Evolutionary conservation across 1,140 invertebrate species (phyloP).

Genomic region (Bemisia tabaci): DNA sequence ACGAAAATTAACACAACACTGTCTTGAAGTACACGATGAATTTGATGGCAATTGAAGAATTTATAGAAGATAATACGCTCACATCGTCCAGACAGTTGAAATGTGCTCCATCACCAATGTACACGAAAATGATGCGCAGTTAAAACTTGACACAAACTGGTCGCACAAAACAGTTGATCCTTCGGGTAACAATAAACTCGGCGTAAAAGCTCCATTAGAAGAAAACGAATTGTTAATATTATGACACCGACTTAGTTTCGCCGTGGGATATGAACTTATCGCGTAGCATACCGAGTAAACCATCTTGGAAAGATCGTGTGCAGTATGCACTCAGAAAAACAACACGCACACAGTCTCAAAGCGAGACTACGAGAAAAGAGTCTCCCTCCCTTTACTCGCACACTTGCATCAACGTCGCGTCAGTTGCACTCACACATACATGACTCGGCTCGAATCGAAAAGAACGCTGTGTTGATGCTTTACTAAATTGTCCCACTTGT

Average conservation of each 20-base stretch:
- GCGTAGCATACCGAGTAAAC: background rate
- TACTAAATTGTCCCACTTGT: too few species aligned
- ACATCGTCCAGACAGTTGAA: background rate
- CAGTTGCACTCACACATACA: too few species aligned
- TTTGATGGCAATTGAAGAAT: background rate
- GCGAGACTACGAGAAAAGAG: too few species aligned
- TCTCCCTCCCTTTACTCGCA: too few species aligned
- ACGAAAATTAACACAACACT: background rate
- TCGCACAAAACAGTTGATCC: background rate
- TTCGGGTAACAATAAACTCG: background rate
- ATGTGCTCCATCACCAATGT: background rate
- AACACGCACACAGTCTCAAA: too few species aligned
- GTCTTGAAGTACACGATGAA: background rate
- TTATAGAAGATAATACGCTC: background rate
- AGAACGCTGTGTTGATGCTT: too few species aligned
- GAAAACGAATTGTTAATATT: background rate
- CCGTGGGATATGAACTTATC: background rate
- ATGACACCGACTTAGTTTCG: too few species aligned
- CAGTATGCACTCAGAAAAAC: too few species aligned
- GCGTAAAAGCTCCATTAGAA: background rate
- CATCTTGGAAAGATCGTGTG: background rate
- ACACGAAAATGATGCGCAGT: background rate
- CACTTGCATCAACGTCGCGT: too few species aligned
- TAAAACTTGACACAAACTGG: background rate
- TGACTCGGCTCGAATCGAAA: too few species aligned